phyloP scores from a whole-genome alignment of 37 sponge, comb jelly and placozoan genomes.

The Hexactinellida sp. region DNA sequence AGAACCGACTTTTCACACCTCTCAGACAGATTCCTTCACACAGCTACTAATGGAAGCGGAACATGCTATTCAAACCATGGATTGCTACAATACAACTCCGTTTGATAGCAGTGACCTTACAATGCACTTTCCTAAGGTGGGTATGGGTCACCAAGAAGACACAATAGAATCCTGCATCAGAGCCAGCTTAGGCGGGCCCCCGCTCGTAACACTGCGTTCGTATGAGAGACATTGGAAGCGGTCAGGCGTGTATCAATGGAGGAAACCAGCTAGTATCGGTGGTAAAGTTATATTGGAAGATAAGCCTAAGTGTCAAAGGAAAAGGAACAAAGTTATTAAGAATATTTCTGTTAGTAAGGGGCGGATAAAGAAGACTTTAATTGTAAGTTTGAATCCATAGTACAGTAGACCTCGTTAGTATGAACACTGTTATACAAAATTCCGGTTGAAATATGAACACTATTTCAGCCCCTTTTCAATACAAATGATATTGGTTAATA shows the following conservation, averaged over 20 bases:
- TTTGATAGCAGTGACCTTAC: neutral
- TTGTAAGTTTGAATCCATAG: neutral
- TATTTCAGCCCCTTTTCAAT: neutral
- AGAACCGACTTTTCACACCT: neutral
- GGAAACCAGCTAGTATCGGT: neutral
- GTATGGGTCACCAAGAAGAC: neutral
- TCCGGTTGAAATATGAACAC: neutral
- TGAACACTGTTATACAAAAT: neutral
- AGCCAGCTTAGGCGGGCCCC: neutral
- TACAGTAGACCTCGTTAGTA: too few relatives aligned
- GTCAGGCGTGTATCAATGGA: constrained; percentile 1
- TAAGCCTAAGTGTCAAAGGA: neutral
- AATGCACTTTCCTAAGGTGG: neutral
- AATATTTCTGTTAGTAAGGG: neutral
- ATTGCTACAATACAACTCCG: neutral
- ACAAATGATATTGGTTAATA: too few relatives aligned
- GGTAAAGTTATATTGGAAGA: neutral
- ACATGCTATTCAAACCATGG: neutral
- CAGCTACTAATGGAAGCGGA: neutral
- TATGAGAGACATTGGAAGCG: constrained; percentile 1
- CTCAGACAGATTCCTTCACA: neutral
- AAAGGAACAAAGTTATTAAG: neutral
- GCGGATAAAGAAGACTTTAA: neutral
- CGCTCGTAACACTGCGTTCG: neutral
- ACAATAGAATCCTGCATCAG: neutral